phyloP scores from a whole-genome alignment of 2,113 vertebrate species.

The human (Homo sapiens) region DNA sequence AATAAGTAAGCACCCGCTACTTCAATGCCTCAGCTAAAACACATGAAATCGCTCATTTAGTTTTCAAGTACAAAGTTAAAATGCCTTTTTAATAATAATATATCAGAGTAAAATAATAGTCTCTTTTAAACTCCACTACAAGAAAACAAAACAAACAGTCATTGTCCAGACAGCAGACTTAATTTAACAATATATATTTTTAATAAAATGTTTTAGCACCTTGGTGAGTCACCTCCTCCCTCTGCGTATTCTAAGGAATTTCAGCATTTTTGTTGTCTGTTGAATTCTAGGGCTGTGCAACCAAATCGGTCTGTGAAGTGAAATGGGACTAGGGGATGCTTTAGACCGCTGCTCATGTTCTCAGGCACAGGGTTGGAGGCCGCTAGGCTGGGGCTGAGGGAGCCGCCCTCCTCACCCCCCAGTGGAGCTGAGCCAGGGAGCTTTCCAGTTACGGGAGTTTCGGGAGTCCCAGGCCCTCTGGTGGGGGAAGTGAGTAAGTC shows the following conservation, averaged over 20 bases:
- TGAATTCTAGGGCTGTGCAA: slow-evolving; percentile 90
- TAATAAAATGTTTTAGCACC: slow-evolving; percentile 99
- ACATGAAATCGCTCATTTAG: slow-evolving; percentile 94
- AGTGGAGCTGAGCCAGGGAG: background rate
- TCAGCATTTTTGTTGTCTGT: slow-evolving; percentile 77
- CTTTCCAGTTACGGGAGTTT: slow-evolving; percentile 55
- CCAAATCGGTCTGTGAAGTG: slow-evolving; percentile 81
- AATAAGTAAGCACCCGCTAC: slow-evolving; percentile 96
- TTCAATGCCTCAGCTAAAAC: slow-evolving; percentile 99
- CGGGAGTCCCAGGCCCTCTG: slow-evolving; percentile 1
- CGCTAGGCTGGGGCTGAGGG: background rate
- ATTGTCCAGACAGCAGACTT: slow-evolving; percentile 96
- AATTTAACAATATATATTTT: slow-evolving; percentile 96
- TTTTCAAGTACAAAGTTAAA: slow-evolving; percentile 99
- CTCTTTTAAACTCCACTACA: slow-evolving; percentile 94
- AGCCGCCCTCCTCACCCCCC: background rate
- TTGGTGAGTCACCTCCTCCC: slow-evolving; percentile 93
- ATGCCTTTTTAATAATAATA: slow-evolving; percentile 97
- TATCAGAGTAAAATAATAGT: slow-evolving; percentile 98
- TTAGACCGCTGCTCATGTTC: slow-evolving; percentile 74
- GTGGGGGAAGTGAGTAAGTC: background rate
- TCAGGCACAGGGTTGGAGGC: slow-evolving; percentile 43
- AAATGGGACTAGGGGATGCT: slow-evolving; percentile 72
- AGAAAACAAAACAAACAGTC: slow-evolving; percentile 95
- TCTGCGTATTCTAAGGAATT: slow-evolving; percentile 88